phyloP scores from a whole-genome alignment of 2,797 vertebrate species.

The Etheostoma perlongum region DNA sequence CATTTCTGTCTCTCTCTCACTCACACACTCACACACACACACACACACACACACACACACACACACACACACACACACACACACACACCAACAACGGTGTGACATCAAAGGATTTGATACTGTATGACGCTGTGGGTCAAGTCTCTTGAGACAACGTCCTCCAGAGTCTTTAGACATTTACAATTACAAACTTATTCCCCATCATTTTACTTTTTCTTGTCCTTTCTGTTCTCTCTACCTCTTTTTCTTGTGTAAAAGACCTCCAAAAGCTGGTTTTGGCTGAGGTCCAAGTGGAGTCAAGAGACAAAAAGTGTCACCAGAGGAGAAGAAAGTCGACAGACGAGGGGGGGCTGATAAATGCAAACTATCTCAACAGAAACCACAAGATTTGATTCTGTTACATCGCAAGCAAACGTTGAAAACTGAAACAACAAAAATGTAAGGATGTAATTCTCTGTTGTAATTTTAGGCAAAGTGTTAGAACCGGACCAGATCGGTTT shows the following conservation, averaged over 20 bases:
- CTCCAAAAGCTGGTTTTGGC: constrained; percentile 68
- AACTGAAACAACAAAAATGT: neutral
- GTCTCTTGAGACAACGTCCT: neutral
- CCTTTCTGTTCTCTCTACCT: neutral
- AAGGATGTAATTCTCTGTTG: neutral
- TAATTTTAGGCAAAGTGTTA: neutral
- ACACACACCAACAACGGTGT: neutral
- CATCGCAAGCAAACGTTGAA: neutral
- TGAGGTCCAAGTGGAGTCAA: constrained; percentile 69
- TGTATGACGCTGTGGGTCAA: too few relatives aligned
- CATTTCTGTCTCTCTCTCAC: too few relatives aligned
- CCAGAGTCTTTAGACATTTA: neutral
- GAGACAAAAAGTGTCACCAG: constrained; percentile 76
- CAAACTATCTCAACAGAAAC: neutral
- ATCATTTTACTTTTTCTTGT: neutral
- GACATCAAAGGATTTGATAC: constrained; percentile 10
- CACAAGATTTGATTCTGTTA: neutral
- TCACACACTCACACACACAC: neutral
- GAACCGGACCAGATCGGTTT: too few relatives aligned
- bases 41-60: neutral
- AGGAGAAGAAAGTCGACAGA: constrained; percentile 53
- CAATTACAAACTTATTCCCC: constrained; percentile 1
- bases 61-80: neutral
- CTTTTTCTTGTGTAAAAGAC: constrained; percentile 42
- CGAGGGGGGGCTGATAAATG: constrained; percentile 28